A percentile compares a stretch with the other conserved stretches of the same genome.
Conservation (phyloP, 2,888 invertebrate genomes). For the Liodrosophila aerea region DNA sequence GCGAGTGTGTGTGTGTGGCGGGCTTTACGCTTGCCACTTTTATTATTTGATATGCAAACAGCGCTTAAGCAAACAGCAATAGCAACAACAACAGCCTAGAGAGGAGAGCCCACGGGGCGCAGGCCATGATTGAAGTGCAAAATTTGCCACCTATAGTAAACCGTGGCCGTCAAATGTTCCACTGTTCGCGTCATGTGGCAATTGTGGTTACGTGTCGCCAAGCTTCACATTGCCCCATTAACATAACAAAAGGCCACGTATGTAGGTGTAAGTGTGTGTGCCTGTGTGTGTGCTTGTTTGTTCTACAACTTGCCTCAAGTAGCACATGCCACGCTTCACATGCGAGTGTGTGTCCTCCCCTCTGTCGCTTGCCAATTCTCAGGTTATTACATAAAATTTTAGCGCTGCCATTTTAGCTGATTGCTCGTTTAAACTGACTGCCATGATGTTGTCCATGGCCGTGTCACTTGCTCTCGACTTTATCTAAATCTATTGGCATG, state of each 20-base stretch:
- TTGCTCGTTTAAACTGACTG: conserved; percentile 60
- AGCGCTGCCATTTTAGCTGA: conserved; percentile 76
- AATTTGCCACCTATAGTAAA: conserved; percentile 58
- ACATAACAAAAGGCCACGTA: conserved; percentile 67
- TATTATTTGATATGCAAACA: conserved; percentile 77
- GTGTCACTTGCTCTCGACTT: conserved; percentile 32
- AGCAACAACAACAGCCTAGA: conserved; percentile 9
- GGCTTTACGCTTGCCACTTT: conserved; percentile 56
- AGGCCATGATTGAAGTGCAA: conserved; percentile 58
- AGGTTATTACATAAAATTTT: conserved; percentile 78
- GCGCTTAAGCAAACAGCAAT: conserved; percentile 34
- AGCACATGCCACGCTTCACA: conserved; percentile 23
- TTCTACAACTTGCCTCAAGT: conserved; percentile 52
- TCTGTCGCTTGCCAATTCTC: conserved; percentile 71
- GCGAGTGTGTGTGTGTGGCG: conserved; percentile 41
- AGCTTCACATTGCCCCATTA: conserved; percentile 52
- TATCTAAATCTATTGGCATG: conserved; percentile 74
- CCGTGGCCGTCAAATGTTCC: conserved; percentile 35
- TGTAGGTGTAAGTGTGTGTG: conserved; percentile 11
- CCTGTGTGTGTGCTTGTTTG: conserved; percentile 38
- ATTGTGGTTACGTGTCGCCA: conserved; percentile 68
- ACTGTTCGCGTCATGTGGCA: conserved; percentile 57
- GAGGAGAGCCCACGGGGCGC: conserved; percentile 2
- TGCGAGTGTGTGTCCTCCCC: conserved; percentile 10
- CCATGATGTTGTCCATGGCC: conserved; percentile 13